Evolutionary conservation across 2,797 vertebrate genomes (phyloP), one percentile per base, ranked within the genome.

Genomic region (Agapornis canus): DNA sequence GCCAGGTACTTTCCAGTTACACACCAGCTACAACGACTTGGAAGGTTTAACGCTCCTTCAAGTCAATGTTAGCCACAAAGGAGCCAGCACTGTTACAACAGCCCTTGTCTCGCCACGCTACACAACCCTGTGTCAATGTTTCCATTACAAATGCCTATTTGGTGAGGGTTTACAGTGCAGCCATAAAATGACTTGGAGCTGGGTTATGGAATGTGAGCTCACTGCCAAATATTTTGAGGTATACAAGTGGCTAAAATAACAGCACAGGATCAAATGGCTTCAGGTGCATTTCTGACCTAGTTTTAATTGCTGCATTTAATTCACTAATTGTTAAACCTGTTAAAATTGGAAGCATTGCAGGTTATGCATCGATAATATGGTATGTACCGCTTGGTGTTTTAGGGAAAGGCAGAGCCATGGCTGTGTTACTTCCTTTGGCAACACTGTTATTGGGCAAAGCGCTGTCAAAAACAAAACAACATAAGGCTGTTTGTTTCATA

Each of bases 71-170:
- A 97, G 96, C 94, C 97, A 97, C 96, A 95, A 95, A 97, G 97
- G 97, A 98, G 77, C 90, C 32, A 65, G 96, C 81, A 71, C 96
- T 93, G 88, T 97, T 97, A 83, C 12, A 57, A 42, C 61, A 94
- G 96, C 95, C 86, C 95, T 93, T 82, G 94, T 95, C 96, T 96
- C 69, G 49, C 95, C n/a, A 90, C 66, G 52, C 91, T 92, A 84
- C 96, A 95, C 97, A 98, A 97, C 93, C 93, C 65, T 31, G 92
- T 97, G 97, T 97, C 97, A 97, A 79, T 84, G 96, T 94, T 97
- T 97, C 97, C 95, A 96, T 97, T 97, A 97, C 90, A 35, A 97
- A 94, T 16, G 93, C 95, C 95, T 96, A 93, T 95, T 98, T 35
- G 96, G 95, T 64, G 92, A 92, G 95, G 92, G 90, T 96, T 98